Base-by-base conservation (phyloP, 2,113 vertebrate species). In the Crypturellus undulatus region DNA sequence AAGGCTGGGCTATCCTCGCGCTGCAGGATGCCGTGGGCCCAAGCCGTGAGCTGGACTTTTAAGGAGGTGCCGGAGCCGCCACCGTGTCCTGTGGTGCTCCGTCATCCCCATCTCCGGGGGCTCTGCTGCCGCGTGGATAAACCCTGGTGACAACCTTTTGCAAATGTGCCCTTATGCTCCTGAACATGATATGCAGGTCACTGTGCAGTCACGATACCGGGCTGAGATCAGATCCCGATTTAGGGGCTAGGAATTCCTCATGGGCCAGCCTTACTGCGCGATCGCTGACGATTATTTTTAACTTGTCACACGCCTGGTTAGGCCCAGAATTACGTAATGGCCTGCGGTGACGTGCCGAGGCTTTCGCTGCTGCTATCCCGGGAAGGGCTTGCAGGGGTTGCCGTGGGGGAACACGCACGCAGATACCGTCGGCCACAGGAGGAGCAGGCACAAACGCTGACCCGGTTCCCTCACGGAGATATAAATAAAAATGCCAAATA, bases 231-330 rank as follows among this genome's bases (percentile, higher is more conserved):
- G 73, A 34, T 85, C 95, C 95, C 52, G 0, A 30, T 94, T 95
- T 92, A 80, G 91, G 89, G 81, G 20, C 6, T 5, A 17, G 1
- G 82, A 13, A 10, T 11, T 9, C 69, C 40, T 85, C 60, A 4
- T 9, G 24, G 78, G 77, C 89, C 7, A 85, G 95, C 84, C 88
- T 73, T n/a, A 15, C 2, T 80, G 51, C 68, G 67, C 14, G 72
- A 88, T 88, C 90, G 42, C n/a, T 17, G 90, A 2, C 2, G 90
- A 60, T 79, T 92, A 95, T 96, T 96, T 97, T 96, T 96, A 96
- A 58, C 78, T 11, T 24, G 92, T 95, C 94, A 93, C 94, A 95
- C 92, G 94, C 80, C 90, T 34, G 47, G 45, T 90, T 84, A 89
- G 88, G 73, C 34, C 80, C 58, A 70, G 90, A 92, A 90, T 96